Conservation (phyloP, 2,113 vertebrate species). For the Notechis scutatus region DNA sequence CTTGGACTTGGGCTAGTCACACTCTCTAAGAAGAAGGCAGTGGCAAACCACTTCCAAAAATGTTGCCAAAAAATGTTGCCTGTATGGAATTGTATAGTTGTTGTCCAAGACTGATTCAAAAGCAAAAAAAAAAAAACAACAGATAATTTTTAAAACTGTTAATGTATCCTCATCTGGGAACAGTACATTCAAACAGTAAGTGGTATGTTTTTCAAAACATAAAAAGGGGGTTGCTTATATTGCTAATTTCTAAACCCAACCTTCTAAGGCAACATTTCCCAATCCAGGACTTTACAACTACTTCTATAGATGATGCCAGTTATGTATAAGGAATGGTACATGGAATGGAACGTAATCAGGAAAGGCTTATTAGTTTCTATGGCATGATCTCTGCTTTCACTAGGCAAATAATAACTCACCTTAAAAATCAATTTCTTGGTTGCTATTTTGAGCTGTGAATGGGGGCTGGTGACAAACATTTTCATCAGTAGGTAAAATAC, state of each 20-base stretch:
- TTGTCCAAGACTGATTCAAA: not conserved
- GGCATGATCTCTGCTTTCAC: not conserved
- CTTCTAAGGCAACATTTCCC: not conserved
- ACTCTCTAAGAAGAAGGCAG: not conserved
- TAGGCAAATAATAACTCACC: conserved; percentile 62
- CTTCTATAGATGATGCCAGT: not conserved
- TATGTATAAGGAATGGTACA: not conserved
- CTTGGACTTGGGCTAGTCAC: not conserved
- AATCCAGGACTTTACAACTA: not conserved
- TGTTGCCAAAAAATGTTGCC: not conserved
- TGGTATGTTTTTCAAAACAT: not conserved
- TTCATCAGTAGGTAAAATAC: conserved; percentile 91
- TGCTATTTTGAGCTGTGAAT: conserved; percentile 75
- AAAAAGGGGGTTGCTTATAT: not conserved
- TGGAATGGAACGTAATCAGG: not conserved
- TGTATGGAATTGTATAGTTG: not conserved
- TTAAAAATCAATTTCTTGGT: conserved; percentile 85
- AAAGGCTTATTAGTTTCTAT: not conserved
- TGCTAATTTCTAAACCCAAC: not conserved
- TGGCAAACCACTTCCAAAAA: not conserved
- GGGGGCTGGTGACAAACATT: conserved; percentile 86
- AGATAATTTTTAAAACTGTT: not conserved
- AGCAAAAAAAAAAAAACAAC: not conserved
- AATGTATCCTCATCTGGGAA: not conserved
- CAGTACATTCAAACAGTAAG: not conserved